Evolutionary conservation across 2,797 vertebrate species (phyloP).

Genomic region (Macropus fuliginosus): DNA sequence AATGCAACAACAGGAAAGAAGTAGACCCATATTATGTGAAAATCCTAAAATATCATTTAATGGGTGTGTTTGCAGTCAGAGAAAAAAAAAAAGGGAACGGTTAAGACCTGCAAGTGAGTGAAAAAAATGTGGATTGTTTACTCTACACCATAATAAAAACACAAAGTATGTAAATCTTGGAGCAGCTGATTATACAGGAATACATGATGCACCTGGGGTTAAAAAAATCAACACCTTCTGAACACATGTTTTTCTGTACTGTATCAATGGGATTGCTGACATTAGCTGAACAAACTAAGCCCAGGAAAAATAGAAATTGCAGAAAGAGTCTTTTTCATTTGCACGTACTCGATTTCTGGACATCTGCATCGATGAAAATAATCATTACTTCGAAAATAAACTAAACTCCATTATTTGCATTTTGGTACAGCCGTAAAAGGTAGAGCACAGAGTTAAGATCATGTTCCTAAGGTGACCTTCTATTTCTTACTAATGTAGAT

Average conservation of each 20-base stretch:
- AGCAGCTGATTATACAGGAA: slow-evolving; percentile 70
- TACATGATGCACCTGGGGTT: slow-evolving; percentile 50
- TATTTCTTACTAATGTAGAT: slow-evolving; percentile 9
- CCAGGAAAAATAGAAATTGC: slow-evolving; percentile 58
- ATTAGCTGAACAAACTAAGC: slow-evolving; percentile 58
- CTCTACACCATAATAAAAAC: slow-evolving; percentile 56
- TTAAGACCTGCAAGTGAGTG: slow-evolving; percentile 30
- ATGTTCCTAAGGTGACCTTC: slow-evolving; percentile 15
- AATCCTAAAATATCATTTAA: slow-evolving; percentile 41
- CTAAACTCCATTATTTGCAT: slow-evolving; percentile 30
- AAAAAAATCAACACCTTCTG: slow-evolving; percentile 58
- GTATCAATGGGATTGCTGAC: slow-evolving; percentile 44
- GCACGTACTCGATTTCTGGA: slow-evolving; percentile 36
- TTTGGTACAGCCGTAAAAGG: slow-evolving; percentile 38
- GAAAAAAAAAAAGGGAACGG: not conserved
- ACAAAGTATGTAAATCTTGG: slow-evolving; percentile 53
- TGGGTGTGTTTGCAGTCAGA: slow-evolving; percentile 39
- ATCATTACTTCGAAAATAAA: slow-evolving; percentile 49
- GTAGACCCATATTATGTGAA: not conserved
- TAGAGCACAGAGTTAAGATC: slow-evolving; percentile 16
- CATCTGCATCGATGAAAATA: slow-evolving; percentile 36
- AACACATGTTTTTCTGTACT: slow-evolving; percentile 39
- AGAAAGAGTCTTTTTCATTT: slow-evolving; percentile 60
- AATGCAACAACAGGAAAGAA: slow-evolving; percentile 16
- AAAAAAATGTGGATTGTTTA: slow-evolving; percentile 68